phyloP scores from a whole-genome alignment of 37 sponge, comb jelly and placozoan genomes.

The Aplysina aerophoba region DNA sequence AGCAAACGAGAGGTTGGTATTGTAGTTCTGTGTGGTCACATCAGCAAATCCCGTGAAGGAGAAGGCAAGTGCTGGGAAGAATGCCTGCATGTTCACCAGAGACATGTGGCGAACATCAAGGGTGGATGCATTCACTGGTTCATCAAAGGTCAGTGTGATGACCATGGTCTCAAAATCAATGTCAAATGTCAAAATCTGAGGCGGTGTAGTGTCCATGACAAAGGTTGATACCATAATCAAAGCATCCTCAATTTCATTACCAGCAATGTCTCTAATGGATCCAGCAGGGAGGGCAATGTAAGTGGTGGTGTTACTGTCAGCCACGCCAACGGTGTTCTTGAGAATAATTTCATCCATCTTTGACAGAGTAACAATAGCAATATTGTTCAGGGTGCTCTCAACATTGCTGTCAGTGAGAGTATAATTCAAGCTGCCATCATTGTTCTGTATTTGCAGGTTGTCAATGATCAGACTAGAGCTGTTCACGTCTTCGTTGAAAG shows the following conservation, averaged over 20 bases:
- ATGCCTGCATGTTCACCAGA: constrained; percentile 59
- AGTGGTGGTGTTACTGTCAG: constrained; percentile 41
- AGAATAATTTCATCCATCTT: constrained; percentile 59
- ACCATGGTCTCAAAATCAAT: constrained; percentile 65
- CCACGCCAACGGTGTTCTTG: constrained; percentile 69
- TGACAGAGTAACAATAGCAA: constrained; percentile 53
- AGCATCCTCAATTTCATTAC: constrained; percentile 50
- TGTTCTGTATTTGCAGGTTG: constrained; percentile 47
- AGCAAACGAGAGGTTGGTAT: constrained; percentile 63
- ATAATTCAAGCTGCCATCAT: constrained; percentile 16
- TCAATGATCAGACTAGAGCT: constrained; percentile 48
- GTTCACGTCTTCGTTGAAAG: constrained; percentile 75
- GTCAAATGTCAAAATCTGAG: constrained; percentile 49
- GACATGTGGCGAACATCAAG: constrained; percentile 78
- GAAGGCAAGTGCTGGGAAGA: constrained; percentile 63
- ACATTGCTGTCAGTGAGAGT: constrained; percentile 35
- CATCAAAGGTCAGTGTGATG: constrained; percentile 76
- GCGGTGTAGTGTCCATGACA: constrained; percentile 69
- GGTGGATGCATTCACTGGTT: constrained; percentile 67
- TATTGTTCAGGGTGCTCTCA: neutral
- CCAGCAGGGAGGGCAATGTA: constrained; percentile 57
- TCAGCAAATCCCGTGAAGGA: constrained; percentile 28
- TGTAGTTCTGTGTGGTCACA: constrained; percentile 40
- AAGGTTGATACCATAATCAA: constrained; percentile 27
- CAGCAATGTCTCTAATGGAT: constrained; percentile 76